Base-by-base conservation (phyloP, 2,113 vertebrate species). In the Stigmatopora nigra region DNA sequence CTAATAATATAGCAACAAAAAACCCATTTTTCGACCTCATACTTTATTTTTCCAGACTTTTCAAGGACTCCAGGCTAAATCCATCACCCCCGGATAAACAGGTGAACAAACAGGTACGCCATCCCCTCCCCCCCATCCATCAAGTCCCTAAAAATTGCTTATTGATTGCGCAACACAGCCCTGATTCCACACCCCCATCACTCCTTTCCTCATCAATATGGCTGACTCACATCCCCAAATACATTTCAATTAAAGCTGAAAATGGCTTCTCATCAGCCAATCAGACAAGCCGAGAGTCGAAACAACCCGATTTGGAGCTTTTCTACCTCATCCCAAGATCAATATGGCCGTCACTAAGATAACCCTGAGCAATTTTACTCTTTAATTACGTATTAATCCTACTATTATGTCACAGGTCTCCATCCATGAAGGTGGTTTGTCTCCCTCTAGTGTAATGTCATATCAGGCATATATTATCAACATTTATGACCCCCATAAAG, bases 381-480 rank as follows among this genome's bases (percentile, higher is more conserved):
- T 35, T 38, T 60, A 41, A 41, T 41, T 17, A 12, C 35, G 20
- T 53, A 16, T 7, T 11, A 63, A 48, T 48, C 22, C 2, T 8
- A 19, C 36, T 6, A 35, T 12, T 41, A 19, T 63, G 45, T 31
- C 13, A 56, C 41, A 14, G 15, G 1, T 60, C 36, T 70, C 67
- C 51, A 64, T 75, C 56, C 67, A 71, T 44, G 15, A 65, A 82
- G 84, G 83, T 79, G 85, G 78, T 89, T 57, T 88, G 88, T 88
- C 88, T 88, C 88, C 88, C 85, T 76, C 86, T 89, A 82, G 86
- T 89, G 88, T 79, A 64, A 79, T 74, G 64, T 48, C 77, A 67
- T 77, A 80, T 75, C 51, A 73, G 49, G 63, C 2, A 35, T 45
- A 19, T 61, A 31, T 31, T 31, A 31, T 31, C 25, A 31, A 31